Evolutionary conservation across 2,888 invertebrate genomes (phyloP).

Genomic region (Euplexia lucipara): DNA sequence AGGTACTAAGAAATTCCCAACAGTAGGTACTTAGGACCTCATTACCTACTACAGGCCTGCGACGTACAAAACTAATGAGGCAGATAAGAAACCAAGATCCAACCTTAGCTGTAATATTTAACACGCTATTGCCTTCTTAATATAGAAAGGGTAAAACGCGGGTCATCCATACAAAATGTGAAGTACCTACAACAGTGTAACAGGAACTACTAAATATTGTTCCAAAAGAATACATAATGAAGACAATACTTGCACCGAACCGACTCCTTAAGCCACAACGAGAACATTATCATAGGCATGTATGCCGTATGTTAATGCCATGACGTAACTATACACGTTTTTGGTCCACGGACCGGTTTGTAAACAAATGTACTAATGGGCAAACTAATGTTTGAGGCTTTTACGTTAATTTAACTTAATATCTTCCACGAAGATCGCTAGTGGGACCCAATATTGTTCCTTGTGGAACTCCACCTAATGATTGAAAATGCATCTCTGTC

Average conservation of each 20-base stretch:
- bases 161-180: constrained; percentile 10
- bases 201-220: constrained; percentile 29
- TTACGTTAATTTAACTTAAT: constrained; percentile 34
- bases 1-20: too few species aligned
- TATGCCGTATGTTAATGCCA: constrained; percentile 62
- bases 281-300: constrained; percentile 60
- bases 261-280: constrained; percentile 38
- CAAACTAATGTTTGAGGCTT: constrained; percentile 29
- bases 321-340: constrained; percentile 69
- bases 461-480: constrained; percentile 8
- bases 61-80: too few species aligned
- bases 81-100: too few species aligned
- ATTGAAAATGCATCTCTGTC: neutral
- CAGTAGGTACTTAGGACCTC: too few species aligned
- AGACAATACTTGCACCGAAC: constrained; percentile 33
- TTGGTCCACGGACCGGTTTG: constrained; percentile 71
- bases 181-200: constrained; percentile 13
- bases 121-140: neutral
- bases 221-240: constrained; percentile 44
- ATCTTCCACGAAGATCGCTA: constrained; percentile 22
- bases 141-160: constrained; percentile 9
- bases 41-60: too few species aligned
- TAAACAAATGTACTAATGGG: constrained; percentile 66
- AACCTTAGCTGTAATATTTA: too few species aligned
- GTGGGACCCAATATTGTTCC: constrained; percentile 8